Conservation (phyloP, 2,113 vertebrate genomes). For the Himantopus leucocephalus region DNA sequence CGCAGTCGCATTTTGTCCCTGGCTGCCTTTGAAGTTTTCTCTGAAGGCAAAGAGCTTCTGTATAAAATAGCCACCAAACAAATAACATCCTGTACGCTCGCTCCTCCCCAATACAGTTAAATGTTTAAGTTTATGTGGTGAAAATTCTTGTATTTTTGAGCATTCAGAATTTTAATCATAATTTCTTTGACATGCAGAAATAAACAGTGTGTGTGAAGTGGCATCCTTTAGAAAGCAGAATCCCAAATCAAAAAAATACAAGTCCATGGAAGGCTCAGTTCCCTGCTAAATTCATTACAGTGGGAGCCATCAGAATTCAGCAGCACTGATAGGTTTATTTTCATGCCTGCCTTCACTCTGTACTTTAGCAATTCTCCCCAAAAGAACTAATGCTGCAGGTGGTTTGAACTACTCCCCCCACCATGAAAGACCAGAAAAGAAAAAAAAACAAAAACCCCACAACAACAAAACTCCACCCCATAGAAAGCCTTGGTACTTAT, state of each 20-base stretch:
- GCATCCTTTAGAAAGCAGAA: constrained; percentile 41
- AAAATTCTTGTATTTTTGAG: neutral
- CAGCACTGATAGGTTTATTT: constrained; percentile 64
- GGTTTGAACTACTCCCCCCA: neutral
- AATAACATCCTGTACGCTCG: neutral
- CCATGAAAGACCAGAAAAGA: neutral
- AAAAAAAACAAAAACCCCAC: no score
- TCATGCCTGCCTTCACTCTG: constrained; percentile 47
- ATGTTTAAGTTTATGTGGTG: neutral
- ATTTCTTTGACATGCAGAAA: constrained; percentile 66
- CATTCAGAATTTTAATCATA: constrained; percentile 58
- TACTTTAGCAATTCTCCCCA: constrained; percentile 13
- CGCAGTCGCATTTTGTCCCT: neutral
- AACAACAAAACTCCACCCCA: neutral
- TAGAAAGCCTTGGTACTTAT: neutral
- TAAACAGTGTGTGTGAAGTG: constrained; percentile 42
- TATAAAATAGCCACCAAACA: neutral
- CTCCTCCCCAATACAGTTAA: neutral
- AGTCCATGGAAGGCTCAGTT: constrained; percentile 36
- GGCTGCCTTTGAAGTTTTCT: constrained; percentile 27
- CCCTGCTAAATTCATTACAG: constrained; percentile 68
- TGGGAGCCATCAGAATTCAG: constrained; percentile 54
- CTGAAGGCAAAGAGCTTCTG: neutral
- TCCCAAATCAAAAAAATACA: constrained; percentile 23
- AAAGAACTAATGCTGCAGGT: constrained; percentile 44